Conservation (phyloP, 2,888 invertebrate genomes). For the Disparrhopalites patrizii region DNA sequence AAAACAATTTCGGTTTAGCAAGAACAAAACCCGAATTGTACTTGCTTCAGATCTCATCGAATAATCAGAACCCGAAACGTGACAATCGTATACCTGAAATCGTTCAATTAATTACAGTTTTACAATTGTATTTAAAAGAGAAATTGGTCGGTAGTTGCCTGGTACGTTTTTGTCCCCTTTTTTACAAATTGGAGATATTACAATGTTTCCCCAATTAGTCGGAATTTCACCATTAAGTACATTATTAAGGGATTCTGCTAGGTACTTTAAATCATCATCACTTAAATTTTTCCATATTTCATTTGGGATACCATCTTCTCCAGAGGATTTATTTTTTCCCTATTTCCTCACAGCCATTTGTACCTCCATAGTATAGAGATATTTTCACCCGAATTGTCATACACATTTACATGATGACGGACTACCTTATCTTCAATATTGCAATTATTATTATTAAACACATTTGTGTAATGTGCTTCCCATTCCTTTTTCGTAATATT, state of each 20-base stretch:
- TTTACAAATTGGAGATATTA: conserved; percentile 4
- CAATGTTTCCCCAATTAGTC: conserved; percentile 4
- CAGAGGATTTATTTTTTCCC: not conserved
- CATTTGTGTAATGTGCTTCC: not conserved
- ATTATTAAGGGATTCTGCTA: not conserved
- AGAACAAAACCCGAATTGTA: too few species aligned
- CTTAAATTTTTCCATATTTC: not conserved
- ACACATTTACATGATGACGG: not conserved
- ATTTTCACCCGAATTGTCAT: not conserved
- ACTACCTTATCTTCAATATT: not conserved
- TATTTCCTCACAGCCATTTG: not conserved
- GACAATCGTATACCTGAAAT: not conserved
- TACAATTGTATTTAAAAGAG: conserved; percentile 4
- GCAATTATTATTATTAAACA: not conserved
- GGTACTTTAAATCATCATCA: not conserved
- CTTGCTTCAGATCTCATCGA: too few species aligned
- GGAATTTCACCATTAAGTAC: not conserved
- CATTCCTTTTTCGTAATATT: not conserved
- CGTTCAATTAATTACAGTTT: not conserved
- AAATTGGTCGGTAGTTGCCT: conserved; percentile 15
- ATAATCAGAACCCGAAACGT: too few species aligned
- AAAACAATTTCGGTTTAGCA: too few species aligned
- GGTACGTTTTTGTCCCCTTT: conserved; percentile 1
- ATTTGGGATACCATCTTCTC: not conserved
- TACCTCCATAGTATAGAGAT: not conserved